These are phyloP conservation scores for Neomorphus geoffroyi DNA, from an alignment of 2,797 vertebrate species.

Conservation along the genomic window DNA sequence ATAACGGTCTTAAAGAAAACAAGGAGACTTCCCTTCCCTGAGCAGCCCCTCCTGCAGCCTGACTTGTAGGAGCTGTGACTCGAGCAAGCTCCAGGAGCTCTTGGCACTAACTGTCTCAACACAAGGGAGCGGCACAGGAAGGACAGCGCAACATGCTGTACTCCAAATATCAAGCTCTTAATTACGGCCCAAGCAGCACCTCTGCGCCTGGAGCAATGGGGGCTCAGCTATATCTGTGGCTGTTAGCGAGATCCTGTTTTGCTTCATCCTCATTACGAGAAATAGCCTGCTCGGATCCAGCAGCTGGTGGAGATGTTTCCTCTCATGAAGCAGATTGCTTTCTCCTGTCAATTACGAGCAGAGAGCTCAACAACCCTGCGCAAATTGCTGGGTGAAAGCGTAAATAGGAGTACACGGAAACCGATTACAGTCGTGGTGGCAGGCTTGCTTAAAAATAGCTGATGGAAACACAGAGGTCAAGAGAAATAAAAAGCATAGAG, in stretches of 20 bases:
- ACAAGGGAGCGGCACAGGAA: not conserved
- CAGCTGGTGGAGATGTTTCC: conserved; percentile 8
- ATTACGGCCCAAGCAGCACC: not conserved
- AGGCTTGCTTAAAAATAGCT: not conserved
- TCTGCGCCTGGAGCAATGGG: not conserved
- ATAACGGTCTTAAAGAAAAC: not conserved
- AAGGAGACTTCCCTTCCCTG: not conserved
- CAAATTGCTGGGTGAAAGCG: conserved; percentile 53
- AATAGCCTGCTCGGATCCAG: not conserved
- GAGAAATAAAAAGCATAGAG: not conserved
- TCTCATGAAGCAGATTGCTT: conserved; percentile 25
- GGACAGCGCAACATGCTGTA: not conserved
- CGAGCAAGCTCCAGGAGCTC: not conserved
- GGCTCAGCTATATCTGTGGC: not conserved
- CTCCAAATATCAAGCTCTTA: not conserved
- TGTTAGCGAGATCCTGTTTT: not conserved
- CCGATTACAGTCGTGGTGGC: not conserved
- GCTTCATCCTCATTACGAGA: conserved; percentile 28
- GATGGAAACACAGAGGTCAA: conserved; percentile 1
- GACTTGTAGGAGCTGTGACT: not conserved
- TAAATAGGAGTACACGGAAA: not conserved
- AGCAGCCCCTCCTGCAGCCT: not conserved
- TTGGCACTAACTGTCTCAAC: not conserved
- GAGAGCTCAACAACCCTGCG: not conserved
- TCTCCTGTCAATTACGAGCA: conserved; percentile 45